Base-by-base conservation (phyloP, 2,113 vertebrate genomes). In the Dipodomys ordii region DNA sequence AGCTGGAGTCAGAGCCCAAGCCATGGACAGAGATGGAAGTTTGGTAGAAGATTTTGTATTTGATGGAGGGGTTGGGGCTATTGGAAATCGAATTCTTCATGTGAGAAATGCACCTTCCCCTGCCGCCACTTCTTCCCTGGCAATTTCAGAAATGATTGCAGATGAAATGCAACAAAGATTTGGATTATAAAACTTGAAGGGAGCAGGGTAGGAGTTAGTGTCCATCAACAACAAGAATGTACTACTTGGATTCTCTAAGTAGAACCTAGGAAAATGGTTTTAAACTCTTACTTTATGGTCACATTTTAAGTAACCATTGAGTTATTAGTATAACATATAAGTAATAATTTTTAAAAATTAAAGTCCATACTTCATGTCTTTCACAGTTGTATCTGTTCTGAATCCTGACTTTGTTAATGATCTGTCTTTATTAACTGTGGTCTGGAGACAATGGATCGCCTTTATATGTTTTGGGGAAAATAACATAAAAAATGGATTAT, bases 11-110 rank as follows among this genome's bases (percentile, higher is more conserved):
- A 98, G 99, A 87, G 99, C 99, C 22, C 99, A 99, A 97, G 99
- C 99, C 3, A 90, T 99, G 90, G 99, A 99, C 95, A 97, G 94
- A 0, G 93, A 98, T 0, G 99, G 99, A 3, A 99, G 99, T 82
- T 96, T 99, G 1, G 98, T 99, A 83, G 99, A 99, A 10, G 99
- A 99, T 92, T 99, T 99, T 76, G 99, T 99, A 73, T 99, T 99
- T 18, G 99, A 99, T 1, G 99, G 99, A 4, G 99, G 99, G n/a
- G 71, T 97, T 0, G 99, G 99, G 1, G 97, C 97, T 0, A 96
- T 99, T 2, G 99, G 98, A 25, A 98, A 98, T 49, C 97, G 98
- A 1, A 97, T 99, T 84, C 99, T 99, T 32, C 99, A 99, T 0
- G 99, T 99, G 93, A 98, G 99, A 39, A 99, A 99, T 2, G 99